phyloP scores from a whole-genome alignment of 2,113 vertebrate genomes.

The Gobius niger region DNA sequence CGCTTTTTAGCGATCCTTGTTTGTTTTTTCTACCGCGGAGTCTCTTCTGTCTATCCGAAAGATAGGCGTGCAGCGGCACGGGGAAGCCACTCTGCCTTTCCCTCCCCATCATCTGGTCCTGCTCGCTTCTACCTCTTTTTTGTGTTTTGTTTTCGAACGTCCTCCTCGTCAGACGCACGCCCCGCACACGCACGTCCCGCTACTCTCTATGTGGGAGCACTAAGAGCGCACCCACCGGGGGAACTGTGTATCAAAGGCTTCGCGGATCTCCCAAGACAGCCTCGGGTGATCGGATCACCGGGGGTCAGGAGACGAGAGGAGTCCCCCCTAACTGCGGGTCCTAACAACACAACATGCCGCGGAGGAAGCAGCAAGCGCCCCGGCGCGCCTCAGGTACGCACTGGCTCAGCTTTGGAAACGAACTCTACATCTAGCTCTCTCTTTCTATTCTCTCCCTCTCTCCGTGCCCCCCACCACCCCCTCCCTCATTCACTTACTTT shows the following conservation, averaged over 20 bases:
- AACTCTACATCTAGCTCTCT: not conserved
- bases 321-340: conserved; percentile 69
- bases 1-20: conserved; percentile 34
- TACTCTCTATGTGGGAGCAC: conserved; percentile 73
- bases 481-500: conserved; percentile 40
- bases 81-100: conserved; percentile 70
- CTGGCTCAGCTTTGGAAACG: conserved; percentile 42
- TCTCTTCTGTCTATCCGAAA: conserved; percentile 57
- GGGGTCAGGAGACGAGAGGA: conserved; percentile 69
- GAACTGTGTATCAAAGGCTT: conserved; percentile 78
- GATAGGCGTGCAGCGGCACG: conserved; percentile 33
- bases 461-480: not conserved
- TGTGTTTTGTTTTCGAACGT: conserved; percentile 49
- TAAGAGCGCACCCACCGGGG: conserved; percentile 74
- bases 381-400: conserved; percentile 94
- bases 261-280: conserved; percentile 77
- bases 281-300: conserved; percentile 82
- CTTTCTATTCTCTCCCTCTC: conserved; percentile 6
- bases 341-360: conserved; percentile 84
- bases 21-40: conserved; percentile 39
- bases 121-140: conserved; percentile 27
- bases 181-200: conserved; percentile 28
- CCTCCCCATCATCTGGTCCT: not conserved
- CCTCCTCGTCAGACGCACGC: conserved; percentile 16
- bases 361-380: conserved; percentile 99